Evolutionary conservation across 2,113 vertebrate genomes (phyloP).

Genomic region (Gallinago paraguaiae): DNA sequence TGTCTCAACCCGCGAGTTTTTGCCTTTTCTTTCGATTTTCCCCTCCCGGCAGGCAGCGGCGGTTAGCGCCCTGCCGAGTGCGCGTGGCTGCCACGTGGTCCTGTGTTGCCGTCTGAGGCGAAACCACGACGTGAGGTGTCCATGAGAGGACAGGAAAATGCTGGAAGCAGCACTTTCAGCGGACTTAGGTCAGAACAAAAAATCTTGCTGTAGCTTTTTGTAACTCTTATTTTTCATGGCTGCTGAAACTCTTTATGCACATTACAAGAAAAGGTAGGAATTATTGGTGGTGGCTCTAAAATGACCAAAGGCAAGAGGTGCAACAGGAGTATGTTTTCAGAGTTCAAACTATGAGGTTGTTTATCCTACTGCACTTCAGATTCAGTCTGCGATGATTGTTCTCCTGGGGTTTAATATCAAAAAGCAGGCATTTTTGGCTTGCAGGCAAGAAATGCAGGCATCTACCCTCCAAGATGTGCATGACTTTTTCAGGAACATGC

Average conservation of each 20-base stretch:
- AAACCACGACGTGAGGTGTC: too few species aligned
- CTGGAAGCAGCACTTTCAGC: not conserved
- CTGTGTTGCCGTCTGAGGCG: too few species aligned
- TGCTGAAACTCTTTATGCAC: not conserved
- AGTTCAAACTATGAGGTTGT: not conserved
- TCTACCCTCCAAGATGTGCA: not conserved
- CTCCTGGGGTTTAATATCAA: not conserved
- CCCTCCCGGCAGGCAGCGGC: too few species aligned
- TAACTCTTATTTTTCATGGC: not conserved
- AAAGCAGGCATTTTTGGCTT: not conserved
- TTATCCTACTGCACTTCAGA: not conserved
- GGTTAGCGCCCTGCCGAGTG: too few species aligned
- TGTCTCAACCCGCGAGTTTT: too few species aligned
- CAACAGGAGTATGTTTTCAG: not conserved
- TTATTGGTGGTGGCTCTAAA: not conserved
- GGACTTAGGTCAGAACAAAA: not conserved
- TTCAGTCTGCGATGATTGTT: accelerated
- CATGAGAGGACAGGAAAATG: not conserved
- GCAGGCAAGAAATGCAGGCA: not conserved
- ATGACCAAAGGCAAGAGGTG: not conserved
- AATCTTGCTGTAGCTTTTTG: not conserved
- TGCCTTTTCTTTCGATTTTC: too few species aligned
- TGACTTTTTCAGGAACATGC: not conserved
- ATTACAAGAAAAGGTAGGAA: not conserved
- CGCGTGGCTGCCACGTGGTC: too few species aligned